Evolutionary conservation across 2,888 invertebrate species (phyloP), one percentile per base, ranked within the genome.

Genomic region (Euclidia mi): DNA sequence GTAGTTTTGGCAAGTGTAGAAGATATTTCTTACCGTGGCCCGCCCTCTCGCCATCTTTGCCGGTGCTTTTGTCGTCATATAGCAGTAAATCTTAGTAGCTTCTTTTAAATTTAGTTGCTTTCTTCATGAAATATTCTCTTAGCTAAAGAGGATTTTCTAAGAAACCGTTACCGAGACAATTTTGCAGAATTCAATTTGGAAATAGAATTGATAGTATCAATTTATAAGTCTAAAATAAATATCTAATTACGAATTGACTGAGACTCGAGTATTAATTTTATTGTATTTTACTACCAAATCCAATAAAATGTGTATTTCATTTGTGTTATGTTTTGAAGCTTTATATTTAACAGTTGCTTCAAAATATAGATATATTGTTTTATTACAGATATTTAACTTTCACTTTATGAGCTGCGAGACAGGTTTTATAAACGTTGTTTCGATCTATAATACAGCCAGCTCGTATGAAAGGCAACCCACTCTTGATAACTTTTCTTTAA

Each of bases 1-100:
- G 75, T 71, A 77, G 78, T 80, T 86, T 85, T 87, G 88, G 85
- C 87, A 84, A 88, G 80, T 81, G 85, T 76, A 73, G 78, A 67
- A 82, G 75, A 87, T 87, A 88, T 87, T 85, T 89, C 77, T 81
- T 74, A 72, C 76, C 63, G 56, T 71, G 80, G 60, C 79, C 84
- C 88, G 84, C 87, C 87, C 84, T 75, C 76, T 72, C 76, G 79
- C 79, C 79, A 76, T 78, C 82, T 73, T 65, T 76, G 78, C 69
- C 71, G 71, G 87, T 88, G 89, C 84, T 79, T 84, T 87, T 89
- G 88, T 88, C 87, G 79, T 87, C 87, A 85, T 81, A 84, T 73
- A 85, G 81, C 88, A 83, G 82, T 91, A 89, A 91, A 90, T 90
- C 88, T 88, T 85, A 71, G 81, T 68, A 79, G 82, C 81, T 82